Base-by-base conservation (phyloP, 2,113 vertebrate genomes). In the Phyllostomus discolor region DNA sequence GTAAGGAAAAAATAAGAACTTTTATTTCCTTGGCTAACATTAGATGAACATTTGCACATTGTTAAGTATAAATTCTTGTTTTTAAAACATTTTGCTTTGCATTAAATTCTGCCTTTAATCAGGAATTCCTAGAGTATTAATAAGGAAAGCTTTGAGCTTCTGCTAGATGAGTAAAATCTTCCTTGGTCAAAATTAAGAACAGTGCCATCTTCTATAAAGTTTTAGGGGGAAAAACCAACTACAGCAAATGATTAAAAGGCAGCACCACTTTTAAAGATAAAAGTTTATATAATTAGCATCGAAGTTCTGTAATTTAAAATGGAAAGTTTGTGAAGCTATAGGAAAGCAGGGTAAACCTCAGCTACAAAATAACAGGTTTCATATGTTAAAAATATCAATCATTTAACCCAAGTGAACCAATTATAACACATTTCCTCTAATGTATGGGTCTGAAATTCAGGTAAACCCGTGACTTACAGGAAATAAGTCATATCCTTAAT, bases 301-400 rank as follows among this genome's bases (percentile, higher is more conserved):
- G 97, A 98, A 98, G 98, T 98, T 98, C 98, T 98, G 57, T 98
- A 98, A 98, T 98, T 98, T 98, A 98, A 98, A 98, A 98, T 98
- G 98, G 98, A 98, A 98, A 98, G 98, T 98, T 98, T 98, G 98
- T 97, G 98, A 97, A 98, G 97, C 97, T 98, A 89, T 93, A 96
- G 93, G 94, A 87, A 97, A 97, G 95, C 96, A 96, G 98, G 96
- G 98, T 98, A 98, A 98, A 98, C 98, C 98, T 98, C 98, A 98
- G 97, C 95, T 98, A 97, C 88, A 97, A 98, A 98, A 98, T 98
- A 98, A 98, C 98, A 97, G 97, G 98, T 98, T 98, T 98, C 98
- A 98, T 97, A 98, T 98, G 98, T 98, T 98, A 81, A 92, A 98
- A 98, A 98, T 98, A 98, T 98, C 98, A 98, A 96, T 95, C 92